These are phyloP conservation scores for Coenobita brevimanus DNA, from an alignment of 1,140 invertebrate genomes.

Conservation along the genomic window DNA sequence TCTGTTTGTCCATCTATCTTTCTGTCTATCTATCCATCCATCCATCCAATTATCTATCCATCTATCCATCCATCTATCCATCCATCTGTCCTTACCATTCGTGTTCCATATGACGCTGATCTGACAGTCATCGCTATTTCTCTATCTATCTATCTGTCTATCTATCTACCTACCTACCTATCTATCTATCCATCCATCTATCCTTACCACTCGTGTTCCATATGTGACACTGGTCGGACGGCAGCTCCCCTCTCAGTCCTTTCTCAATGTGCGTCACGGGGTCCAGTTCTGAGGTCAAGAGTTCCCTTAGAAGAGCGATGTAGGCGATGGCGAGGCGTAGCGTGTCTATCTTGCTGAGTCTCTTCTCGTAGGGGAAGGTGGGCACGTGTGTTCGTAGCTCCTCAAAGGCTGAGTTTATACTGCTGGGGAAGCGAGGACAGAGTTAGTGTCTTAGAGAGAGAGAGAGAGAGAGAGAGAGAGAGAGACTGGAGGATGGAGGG, in stretches of 20 bases:
- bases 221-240: conserved; percentile 84
- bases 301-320: conserved; percentile 93
- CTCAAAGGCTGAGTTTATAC: conserved; percentile 99
- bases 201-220: conserved; percentile 96
- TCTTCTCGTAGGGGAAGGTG: conserved; percentile 98
- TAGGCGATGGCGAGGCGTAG: conserved; percentile 97
- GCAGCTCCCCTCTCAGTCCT: conserved; percentile 90
- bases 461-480: neutral
- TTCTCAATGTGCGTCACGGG: conserved; percentile 95
- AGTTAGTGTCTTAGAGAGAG: neutral
- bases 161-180: neutral
- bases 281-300: conserved; percentile 86
- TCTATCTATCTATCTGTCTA: neutral
- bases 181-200: conserved; percentile 71
- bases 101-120: too few relatives aligned
- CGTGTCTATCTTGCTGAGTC: conserved; percentile 98
- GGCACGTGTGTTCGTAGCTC: conserved; percentile 95
- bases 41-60: too few relatives aligned
- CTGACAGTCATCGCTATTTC: neutral
- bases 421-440: conserved; percentile 72
- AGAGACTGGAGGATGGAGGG: neutral
- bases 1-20: too few relatives aligned
- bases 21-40: too few relatives aligned
- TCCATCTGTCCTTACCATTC: too few relatives aligned
- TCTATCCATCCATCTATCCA: too few relatives aligned